Conservation (phyloP, 2,888 invertebrate species). For the Ophion costatus region DNA sequence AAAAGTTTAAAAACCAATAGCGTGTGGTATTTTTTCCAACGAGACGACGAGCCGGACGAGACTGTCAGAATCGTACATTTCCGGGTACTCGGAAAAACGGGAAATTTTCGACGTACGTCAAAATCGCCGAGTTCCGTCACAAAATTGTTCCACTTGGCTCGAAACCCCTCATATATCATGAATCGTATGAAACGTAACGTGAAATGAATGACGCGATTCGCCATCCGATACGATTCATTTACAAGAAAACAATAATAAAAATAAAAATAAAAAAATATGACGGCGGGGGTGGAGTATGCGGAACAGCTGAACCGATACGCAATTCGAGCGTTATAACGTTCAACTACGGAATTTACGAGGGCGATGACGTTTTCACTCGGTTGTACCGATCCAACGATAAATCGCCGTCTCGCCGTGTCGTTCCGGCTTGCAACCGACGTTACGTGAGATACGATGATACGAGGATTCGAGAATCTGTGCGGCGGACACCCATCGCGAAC, state of each 20-base stretch:
- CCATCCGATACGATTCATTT: constrained; percentile 19
- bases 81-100: neutral
- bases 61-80: no score
- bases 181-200: constrained; percentile 9
- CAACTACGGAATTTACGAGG: constrained; percentile 57
- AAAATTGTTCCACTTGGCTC: neutral
- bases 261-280: no score
- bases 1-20: neutral
- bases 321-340: constrained; percentile 44
- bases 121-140: neutral
- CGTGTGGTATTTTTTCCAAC: no score
- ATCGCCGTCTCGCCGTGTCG: constrained; percentile 60
- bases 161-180: neutral
- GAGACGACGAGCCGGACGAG: no score
- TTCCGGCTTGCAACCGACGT: constrained; percentile 46
- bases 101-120: neutral
- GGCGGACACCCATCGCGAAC: constrained; percentile 27
- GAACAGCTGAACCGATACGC: neutral
- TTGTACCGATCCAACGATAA: constrained; percentile 62
- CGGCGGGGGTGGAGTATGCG: neutral
- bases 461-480: constrained; percentile 41
- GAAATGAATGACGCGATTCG: constrained; percentile 7
- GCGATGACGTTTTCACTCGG: constrained; percentile 63
- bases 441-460: constrained; percentile 60
- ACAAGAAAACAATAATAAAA: constrained; percentile 36